phyloP scores from a whole-genome alignment of 1,140 invertebrate genomes.

The Pissodes strobi region DNA sequence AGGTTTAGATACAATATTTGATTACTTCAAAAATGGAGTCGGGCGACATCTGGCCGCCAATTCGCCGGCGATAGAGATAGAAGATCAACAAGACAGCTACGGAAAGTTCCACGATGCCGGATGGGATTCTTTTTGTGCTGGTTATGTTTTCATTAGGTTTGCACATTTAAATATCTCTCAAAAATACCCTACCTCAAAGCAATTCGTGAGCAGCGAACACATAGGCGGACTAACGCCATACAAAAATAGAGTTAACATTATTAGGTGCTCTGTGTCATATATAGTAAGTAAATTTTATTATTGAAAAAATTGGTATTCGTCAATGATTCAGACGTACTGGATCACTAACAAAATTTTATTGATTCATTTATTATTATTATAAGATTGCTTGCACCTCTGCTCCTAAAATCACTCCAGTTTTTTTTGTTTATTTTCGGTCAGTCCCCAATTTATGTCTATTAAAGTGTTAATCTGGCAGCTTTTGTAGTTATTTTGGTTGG shows the following conservation, averaged over 20 bases:
- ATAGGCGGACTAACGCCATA: conserved; percentile 57
- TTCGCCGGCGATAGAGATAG: conserved; percentile 55
- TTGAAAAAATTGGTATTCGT: too few relatives aligned
- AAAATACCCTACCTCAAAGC: conserved; percentile 47
- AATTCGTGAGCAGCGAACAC: conserved; percentile 61
- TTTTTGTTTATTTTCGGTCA: too few relatives aligned
- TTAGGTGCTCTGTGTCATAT: conserved; percentile 60
- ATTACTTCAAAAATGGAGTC: conserved; percentile 61
- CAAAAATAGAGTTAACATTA: conserved; percentile 67
- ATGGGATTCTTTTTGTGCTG: conserved; percentile 75
- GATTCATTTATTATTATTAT: too few relatives aligned
- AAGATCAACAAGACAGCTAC: conserved; percentile 39
- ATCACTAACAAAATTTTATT: too few relatives aligned
- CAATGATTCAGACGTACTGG: too few relatives aligned
- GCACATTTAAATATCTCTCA: conserved; percentile 58
- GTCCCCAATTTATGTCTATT: too few relatives aligned
- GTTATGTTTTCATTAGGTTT: conserved; percentile 66
- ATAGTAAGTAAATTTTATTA: conserved; percentile 66
- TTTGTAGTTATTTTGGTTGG: too few relatives aligned
- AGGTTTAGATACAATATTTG: conserved; percentile 60
- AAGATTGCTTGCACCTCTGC: too few relatives aligned
- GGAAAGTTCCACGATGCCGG: conserved; percentile 70
- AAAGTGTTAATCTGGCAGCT: too few relatives aligned
- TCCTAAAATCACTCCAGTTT: too few relatives aligned
- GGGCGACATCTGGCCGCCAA: conserved; percentile 51